Percentiles rank a stretch among this genome's conserved stretches.
Conservation (phyloP, 2,797 vertebrate genomes). For the Aplochiton taeniatus region DNA sequence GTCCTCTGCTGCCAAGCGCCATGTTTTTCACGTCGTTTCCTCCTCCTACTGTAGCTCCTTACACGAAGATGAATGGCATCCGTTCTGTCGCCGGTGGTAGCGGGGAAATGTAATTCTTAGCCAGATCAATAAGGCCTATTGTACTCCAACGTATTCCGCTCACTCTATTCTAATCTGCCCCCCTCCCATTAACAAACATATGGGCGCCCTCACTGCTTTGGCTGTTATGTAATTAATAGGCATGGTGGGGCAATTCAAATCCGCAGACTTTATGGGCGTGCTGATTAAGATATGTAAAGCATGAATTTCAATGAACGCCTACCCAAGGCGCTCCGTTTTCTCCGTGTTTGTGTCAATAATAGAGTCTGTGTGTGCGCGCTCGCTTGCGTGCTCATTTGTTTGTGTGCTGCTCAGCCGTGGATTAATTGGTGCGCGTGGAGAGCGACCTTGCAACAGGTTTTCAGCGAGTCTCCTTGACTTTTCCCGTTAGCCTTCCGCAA, state of each 20-base stretch:
- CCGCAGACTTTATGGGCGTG: slow-evolving; percentile 66
- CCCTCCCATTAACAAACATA: slow-evolving; percentile 63
- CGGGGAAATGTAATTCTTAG: slow-evolving; percentile 56
- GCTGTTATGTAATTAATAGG: slow-evolving; percentile 75
- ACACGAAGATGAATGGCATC: slow-evolving; percentile 27
- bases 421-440: slow-evolving; percentile 23
- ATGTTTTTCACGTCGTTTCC: slow-evolving; percentile 26
- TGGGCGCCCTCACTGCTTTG: slow-evolving; percentile 60
- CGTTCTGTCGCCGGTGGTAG: slow-evolving; percentile 41
- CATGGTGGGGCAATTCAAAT: slow-evolving; percentile 77
- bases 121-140: slow-evolving; percentile 65
- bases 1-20: not conserved
- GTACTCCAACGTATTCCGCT: slow-evolving; percentile 65
- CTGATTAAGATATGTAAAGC: slow-evolving; percentile 78
- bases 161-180: slow-evolving; percentile 65
- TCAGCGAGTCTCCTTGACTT: slow-evolving; percentile 66
- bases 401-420: slow-evolving; percentile 45
- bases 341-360: slow-evolving; percentile 13
- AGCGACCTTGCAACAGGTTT: slow-evolving; percentile 38
- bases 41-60: slow-evolving; percentile 15
- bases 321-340: slow-evolving; percentile 46
- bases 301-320: slow-evolving; percentile 59
- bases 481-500: slow-evolving; percentile 57
- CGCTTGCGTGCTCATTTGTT: slow-evolving; percentile 41
- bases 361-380: slow-evolving; percentile 39